These are phyloP conservation scores for Tokudaia tokunoshimensis DNA, from an alignment of 2,797 vertebrate species.

Conservation along the genomic window DNA sequence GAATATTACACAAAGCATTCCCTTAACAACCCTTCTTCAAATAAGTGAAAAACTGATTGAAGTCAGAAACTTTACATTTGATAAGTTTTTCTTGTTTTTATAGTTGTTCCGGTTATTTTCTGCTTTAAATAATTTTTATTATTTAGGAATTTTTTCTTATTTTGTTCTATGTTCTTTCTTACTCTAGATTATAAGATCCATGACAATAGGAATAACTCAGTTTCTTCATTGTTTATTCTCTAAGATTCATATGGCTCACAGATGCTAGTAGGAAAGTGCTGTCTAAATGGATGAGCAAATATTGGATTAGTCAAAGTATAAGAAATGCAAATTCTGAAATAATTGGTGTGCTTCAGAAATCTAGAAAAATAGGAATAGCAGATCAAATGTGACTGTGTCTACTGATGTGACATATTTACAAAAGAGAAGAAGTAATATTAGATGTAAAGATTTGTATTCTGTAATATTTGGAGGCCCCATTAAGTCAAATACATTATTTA, in stretches of 20 bases:
- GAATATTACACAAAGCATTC: not conserved
- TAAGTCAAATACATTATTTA: constrained; percentile 17
- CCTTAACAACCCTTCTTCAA: not conserved
- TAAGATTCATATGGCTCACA: not conserved
- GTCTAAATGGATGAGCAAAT: not conserved
- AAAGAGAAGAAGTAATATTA: not conserved
- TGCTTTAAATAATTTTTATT: not conserved
- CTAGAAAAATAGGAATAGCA: not conserved
- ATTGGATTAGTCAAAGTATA: not conserved
- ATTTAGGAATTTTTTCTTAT: not conserved
- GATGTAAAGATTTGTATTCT: not conserved
- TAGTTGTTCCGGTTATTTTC: not conserved
- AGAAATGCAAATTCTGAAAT: not conserved
- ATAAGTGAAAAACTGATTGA: not conserved
- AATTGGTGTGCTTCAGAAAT: not conserved
- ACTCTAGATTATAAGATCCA: not conserved
- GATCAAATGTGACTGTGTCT: not conserved
- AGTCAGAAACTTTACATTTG: not conserved
- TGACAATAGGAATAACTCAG: not conserved
- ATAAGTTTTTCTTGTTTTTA: not conserved
- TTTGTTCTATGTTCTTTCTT: not conserved
- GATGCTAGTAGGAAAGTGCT: not conserved
- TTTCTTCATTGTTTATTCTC: not conserved
- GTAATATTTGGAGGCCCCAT: not conserved
- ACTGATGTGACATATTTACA: not conserved